Evolutionary conservation across 2,797 vertebrate species (phyloP), one percentile per base, ranked within the genome.

Genomic region (Florisuga fusca): DNA sequence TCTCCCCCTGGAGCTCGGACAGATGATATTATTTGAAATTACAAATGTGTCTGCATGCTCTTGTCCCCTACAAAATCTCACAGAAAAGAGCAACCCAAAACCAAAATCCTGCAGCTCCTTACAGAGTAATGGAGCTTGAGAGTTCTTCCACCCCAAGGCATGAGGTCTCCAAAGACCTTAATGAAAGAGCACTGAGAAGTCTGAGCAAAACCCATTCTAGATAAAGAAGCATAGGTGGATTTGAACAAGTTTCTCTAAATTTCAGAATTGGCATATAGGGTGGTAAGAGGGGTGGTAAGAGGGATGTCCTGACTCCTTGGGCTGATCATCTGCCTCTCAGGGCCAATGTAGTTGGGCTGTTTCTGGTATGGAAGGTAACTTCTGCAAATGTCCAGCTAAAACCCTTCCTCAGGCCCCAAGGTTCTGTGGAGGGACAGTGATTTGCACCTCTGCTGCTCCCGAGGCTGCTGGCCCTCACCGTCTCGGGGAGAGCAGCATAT

Each of bases 401-500:
- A 31, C 41, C 45, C 17, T 1, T 1, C 62, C 3, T 0, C 48
- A 21, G 29, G 54, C 48, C 50, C 34, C 0, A 2, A 21, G 33
- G 58, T 25, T 36, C 62, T 1, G 2, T 6, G 2, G 46, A 48
- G 58, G 83, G 59, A 31, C 0, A 0, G 29, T 2, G 21, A 14
- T 22, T 6, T 61, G 9, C 57, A 64, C 78, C 67, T 27, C 77
- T 43, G 62, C 36, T 1, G 1, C 61, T 87, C 31, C n/a, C 0
- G 2, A 45, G 48, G 80, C 80, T 81, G 54, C 80, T 57, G 77
- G 84, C 75, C 88, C 68, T 34, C 7, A 1, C 94, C 90, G 83
- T 82, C 88, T 93, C 86, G 0, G 1, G 1, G 16, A 16, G 45
- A 78, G 45, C 74, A 87, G 84, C 93, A 79, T 80, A 59, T 87